Evolutionary conservation across 2,797 vertebrate species (phyloP).

Genomic region (Myotis findleyi): DNA sequence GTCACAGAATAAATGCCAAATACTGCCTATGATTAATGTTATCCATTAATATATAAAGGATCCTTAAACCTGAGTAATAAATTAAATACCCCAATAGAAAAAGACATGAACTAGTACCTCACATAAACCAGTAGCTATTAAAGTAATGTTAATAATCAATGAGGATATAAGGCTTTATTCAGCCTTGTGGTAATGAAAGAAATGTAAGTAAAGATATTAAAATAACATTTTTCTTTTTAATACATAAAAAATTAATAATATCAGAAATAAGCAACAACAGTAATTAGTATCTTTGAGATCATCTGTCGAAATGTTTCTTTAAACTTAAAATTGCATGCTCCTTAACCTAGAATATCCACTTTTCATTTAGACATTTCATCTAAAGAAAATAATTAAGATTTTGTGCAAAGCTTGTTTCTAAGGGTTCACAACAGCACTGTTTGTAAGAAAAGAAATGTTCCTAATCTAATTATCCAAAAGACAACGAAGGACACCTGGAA

Average conservation of each 20-base stretch:
- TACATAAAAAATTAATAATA: neutral
- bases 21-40: neutral
- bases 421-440: neutral
- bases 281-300: neutral
- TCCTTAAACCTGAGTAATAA: neutral
- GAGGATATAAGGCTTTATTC: neutral
- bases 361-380: neutral
- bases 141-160: neutral
- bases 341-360: neutral
- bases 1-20: neutral
- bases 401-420: neutral
- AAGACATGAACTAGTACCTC: neutral
- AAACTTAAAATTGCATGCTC: neutral
- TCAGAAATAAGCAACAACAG: neutral
- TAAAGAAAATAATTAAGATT: neutral
- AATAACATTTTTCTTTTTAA: neutral
- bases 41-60: neutral
- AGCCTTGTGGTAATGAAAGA: neutral
- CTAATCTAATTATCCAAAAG: neutral
- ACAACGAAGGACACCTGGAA: neutral
- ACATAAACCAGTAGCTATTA: neutral
- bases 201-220: neutral
- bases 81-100: neutral
- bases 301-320: neutral
- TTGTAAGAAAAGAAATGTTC: neutral